These are phyloP conservation scores for Pseudoatta argentina DNA, from an alignment of 1,140 invertebrate species.

Conservation along the genomic window DNA sequence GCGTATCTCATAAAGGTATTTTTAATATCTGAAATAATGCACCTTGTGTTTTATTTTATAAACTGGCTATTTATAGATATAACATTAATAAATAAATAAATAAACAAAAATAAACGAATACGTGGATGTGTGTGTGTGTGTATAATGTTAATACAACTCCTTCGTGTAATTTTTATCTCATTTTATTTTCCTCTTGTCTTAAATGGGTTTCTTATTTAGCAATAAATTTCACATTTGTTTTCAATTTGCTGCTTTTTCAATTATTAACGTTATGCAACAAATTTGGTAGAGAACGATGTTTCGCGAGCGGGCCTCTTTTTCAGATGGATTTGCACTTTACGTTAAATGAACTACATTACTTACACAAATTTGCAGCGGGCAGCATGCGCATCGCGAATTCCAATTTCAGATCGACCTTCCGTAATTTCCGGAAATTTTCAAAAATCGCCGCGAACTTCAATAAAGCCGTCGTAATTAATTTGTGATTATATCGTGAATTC, in stretches of 20 bases:
- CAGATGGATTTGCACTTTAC: conserved; percentile 56
- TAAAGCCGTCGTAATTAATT: conserved; percentile 78
- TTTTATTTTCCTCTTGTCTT: background rate
- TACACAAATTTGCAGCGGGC: conserved; percentile 51
- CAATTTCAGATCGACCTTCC: conserved; percentile 74
- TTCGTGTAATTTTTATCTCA: background rate
- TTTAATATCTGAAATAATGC: conserved; percentile 10
- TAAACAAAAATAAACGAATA: no score
- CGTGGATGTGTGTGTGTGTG: no score
- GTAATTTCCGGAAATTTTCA: conserved; percentile 76
- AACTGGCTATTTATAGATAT: background rate
- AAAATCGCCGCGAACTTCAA: conserved; percentile 75
- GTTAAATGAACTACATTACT: conserved; percentile 68
- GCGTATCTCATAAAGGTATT: conserved; percentile 30
- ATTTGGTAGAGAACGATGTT: conserved; percentile 11
- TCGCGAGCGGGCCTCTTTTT: conserved; percentile 51
- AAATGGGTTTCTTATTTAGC: background rate
- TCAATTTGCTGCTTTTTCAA: background rate
- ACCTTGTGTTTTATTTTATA: background rate
- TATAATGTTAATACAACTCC: background rate
- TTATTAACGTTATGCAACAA: conserved; percentile 13
- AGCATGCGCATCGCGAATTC: conserved; percentile 71
- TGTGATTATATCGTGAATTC: conserved; percentile 76
- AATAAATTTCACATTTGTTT: background rate
- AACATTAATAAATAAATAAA: background rate